Conservation (phyloP, 2,888 invertebrate species). For the Dasysyrphus albostriatus region DNA sequence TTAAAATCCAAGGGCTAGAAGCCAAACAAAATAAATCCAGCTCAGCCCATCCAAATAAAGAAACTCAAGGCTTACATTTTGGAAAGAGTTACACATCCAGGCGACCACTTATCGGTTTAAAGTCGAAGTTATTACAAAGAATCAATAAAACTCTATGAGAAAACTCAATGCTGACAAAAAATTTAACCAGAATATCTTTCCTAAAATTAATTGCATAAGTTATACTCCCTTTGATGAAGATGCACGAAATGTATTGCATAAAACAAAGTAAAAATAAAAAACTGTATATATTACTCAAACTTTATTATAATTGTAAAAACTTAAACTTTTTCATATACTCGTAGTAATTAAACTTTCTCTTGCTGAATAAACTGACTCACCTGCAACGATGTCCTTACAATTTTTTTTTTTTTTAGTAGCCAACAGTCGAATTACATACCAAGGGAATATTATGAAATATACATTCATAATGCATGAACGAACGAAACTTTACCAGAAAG, state of each 20-base stretch:
- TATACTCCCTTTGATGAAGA: slow-evolving; percentile 13
- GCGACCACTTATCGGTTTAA: no score
- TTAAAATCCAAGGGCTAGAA: no score
- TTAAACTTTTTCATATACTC: slow-evolving; percentile 5
- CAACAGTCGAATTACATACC: slow-evolving; percentile 10
- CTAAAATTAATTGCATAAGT: slow-evolving; percentile 7
- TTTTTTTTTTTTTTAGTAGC: not conserved
- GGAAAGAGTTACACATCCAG: no score
- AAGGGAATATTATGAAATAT: slow-evolving; percentile 30
- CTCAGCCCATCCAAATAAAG: no score
- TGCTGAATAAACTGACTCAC: slow-evolving; percentile 10
- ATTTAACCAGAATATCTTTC: not conserved
- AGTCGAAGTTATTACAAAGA: no score
- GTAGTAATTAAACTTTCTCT: slow-evolving; percentile 28
- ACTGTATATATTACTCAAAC: not conserved
- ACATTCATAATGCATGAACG: slow-evolving; percentile 19
- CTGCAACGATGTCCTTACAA: slow-evolving; percentile 9
- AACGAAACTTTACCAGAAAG: not conserved
- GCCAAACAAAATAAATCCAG: no score
- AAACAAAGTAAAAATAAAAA: not conserved
- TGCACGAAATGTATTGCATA: slow-evolving; percentile 5
- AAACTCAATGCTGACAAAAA: not conserved
- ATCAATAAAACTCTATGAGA: not conserved
- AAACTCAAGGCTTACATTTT: no score
- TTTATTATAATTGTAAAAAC: slow-evolving; percentile 24